phyloP scores from a whole-genome alignment of 2,113 vertebrate genomes.

The Phocoena phocoena region DNA sequence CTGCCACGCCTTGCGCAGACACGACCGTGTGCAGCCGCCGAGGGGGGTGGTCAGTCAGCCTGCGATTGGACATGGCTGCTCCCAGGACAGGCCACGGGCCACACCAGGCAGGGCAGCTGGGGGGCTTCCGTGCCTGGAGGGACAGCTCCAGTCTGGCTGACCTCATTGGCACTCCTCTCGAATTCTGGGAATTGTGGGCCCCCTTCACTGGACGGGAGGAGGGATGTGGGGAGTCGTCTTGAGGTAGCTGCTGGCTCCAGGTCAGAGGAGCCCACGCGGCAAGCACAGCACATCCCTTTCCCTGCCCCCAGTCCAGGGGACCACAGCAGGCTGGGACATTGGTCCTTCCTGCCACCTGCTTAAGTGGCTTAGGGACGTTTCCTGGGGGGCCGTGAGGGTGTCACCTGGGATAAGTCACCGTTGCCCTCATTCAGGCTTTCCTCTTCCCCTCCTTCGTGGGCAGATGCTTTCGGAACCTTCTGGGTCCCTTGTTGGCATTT shows the following conservation, averaged over 20 bases:
- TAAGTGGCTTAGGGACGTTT: not conserved
- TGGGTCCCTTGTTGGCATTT: no score
- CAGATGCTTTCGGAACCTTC: not conserved
- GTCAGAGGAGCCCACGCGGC: not conserved
- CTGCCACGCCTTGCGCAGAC: not conserved
- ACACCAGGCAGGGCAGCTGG: fast-evolving
- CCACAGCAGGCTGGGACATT: no score
- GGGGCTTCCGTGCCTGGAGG: not conserved
- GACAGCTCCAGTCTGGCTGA: not conserved
- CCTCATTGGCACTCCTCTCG: not conserved
- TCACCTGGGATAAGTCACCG: not conserved
- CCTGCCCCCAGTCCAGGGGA: not conserved
- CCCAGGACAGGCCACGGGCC: not conserved
- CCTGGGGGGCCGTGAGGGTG: not conserved
- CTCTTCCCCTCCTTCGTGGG: not conserved
- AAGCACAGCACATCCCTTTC: no score
- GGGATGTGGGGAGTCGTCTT: not conserved
- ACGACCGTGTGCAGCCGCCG: not conserved
- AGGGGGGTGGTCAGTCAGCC: not conserved
- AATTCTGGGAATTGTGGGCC: not conserved
- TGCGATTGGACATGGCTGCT: not conserved
- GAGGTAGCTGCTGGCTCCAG: not conserved
- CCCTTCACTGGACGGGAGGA: not conserved
- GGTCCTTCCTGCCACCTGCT: not conserved
- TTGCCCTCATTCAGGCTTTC: not conserved